Conservation (phyloP, 2,797 vertebrate species). For the Lindbergichthys nudifrons region DNA sequence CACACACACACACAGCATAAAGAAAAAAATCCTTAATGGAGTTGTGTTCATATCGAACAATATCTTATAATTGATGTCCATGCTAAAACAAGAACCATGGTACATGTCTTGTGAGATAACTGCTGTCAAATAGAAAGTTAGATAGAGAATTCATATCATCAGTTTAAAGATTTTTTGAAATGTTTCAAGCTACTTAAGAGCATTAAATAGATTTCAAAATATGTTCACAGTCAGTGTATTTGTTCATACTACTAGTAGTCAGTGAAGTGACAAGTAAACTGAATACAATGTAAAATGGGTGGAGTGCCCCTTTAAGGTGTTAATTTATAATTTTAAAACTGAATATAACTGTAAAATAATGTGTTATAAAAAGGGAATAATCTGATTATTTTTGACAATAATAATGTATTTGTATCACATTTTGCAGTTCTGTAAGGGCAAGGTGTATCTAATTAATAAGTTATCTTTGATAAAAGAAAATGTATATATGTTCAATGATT, state of each 20-base stretch:
- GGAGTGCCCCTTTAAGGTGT: background rate
- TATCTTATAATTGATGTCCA: background rate
- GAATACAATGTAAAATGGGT: background rate
- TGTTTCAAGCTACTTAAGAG: background rate
- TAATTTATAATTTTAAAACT: background rate
- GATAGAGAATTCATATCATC: background rate
- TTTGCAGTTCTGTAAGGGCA: background rate
- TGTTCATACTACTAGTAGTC: too few relatives aligned
- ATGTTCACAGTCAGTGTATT: background rate
- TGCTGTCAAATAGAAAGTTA: background rate
- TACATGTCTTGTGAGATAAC: background rate
- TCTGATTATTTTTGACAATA: background rate
- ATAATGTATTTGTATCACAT: background rate
- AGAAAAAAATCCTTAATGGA: background rate
- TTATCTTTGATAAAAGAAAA: background rate
- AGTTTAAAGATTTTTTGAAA: background rate
- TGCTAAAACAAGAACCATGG: background rate
- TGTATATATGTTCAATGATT: constrained; percentile 2
- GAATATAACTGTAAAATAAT: background rate
- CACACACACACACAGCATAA: constrained; percentile 3
- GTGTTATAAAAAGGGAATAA: background rate
- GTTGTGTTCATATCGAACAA: background rate
- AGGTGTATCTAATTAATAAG: background rate
- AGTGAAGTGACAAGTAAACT: background rate
- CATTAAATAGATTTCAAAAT: too few relatives aligned